Evolutionary conservation across 2,113 vertebrate genomes (phyloP).

Genomic region (Fregetta grallaria): DNA sequence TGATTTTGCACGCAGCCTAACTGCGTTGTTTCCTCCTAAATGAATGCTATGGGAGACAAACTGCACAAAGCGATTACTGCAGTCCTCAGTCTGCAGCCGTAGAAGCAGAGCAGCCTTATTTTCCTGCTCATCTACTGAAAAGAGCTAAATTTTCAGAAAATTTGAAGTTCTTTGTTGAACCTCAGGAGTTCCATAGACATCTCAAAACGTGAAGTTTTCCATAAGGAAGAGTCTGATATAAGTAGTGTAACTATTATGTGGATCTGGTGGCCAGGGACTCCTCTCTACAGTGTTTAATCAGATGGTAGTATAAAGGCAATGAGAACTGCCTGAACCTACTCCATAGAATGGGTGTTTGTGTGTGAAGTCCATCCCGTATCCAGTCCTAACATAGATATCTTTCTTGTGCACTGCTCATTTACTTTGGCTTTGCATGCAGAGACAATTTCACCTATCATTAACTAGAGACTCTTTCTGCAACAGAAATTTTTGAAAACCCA

Average conservation of each 20-base stretch:
- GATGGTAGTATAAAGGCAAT: accelerated
- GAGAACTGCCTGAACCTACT: background rate
- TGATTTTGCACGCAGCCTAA: background rate
- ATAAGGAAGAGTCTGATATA: background rate
- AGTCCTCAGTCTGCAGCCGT: background rate
- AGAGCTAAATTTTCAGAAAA: background rate
- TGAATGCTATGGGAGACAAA: accelerated
- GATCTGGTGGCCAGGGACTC: background rate
- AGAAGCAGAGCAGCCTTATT: background rate
- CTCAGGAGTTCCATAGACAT: background rate
- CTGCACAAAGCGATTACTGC: background rate
- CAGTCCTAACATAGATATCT: background rate
- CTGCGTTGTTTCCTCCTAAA: background rate
- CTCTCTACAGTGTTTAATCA: background rate
- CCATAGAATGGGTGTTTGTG: background rate
- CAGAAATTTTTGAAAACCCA: background rate
- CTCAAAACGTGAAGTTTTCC: background rate
- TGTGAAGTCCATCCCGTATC: background rate
- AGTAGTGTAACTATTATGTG: background rate
- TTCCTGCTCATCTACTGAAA: background rate
- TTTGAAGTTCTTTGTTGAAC: background rate
- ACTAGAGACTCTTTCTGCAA: background rate
- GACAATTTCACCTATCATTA: background rate
- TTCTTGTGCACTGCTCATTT: background rate
- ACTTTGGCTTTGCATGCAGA: background rate